These are phyloP conservation scores for Synanceia verrucosa DNA, from an alignment of 2,797 vertebrate species.

Conservation along the genomic window DNA sequence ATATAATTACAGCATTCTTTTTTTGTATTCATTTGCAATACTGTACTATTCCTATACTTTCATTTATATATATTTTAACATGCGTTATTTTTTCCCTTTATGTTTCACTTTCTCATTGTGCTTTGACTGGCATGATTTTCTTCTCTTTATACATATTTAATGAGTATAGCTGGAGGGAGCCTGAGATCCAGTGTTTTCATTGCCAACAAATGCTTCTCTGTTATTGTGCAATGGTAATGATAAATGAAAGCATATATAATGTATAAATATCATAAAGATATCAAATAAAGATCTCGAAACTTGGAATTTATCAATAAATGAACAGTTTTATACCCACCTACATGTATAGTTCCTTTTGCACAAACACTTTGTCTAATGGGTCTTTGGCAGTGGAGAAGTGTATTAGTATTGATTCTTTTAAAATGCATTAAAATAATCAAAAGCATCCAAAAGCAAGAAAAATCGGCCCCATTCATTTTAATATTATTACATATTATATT, in stretches of 20 bases:
- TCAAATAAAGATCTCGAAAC: too few species aligned
- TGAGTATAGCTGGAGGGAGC: not conserved
- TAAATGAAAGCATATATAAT: too few species aligned
- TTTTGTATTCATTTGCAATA: too few species aligned
- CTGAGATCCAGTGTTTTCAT: too few species aligned
- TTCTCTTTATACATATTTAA: not conserved
- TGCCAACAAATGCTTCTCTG: not conserved
- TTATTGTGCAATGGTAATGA: too few species aligned
- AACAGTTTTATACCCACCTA: not conserved
- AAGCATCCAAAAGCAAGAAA: not conserved
- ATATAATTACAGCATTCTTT: too few species aligned
- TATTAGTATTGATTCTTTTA: too few species aligned
- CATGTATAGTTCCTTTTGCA: not conserved
- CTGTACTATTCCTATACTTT: too few species aligned
- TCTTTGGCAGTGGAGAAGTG: too few species aligned
- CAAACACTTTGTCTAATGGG: not conserved
- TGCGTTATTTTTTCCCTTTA: not conserved
- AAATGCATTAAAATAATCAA: not conserved
- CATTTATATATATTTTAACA: not conserved
- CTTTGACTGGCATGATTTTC: not conserved
- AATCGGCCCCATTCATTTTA: not conserved
- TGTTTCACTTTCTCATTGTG: not conserved
- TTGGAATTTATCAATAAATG: not conserved
- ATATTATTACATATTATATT: not conserved
- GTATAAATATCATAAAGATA: too few species aligned